Evolutionary conservation across 2,888 invertebrate species (phyloP), one percentile per base, ranked within the genome.

Genomic region (Argyresthia goedartella): DNA sequence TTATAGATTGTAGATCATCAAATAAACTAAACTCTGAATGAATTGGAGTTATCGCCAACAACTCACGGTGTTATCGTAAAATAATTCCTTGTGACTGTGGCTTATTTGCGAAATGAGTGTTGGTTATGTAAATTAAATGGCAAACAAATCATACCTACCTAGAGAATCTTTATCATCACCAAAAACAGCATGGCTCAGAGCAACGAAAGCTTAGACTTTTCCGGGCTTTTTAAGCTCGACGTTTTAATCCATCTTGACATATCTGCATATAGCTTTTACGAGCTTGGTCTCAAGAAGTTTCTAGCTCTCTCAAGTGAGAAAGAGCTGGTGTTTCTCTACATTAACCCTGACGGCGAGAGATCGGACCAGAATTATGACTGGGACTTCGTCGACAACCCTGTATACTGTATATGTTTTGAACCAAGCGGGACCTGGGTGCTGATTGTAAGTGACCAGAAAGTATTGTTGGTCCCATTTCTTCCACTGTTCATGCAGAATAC

Each of bases 371-470:
- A 70, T 59, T 81, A 77, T 58, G 81, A 84, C 57, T 87, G 87
- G 87, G 85, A 86, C 66, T 84, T 82, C 57, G 54, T 76, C 33
- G 82, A 85, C 57, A 84, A 85, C 71, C 82, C 79, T 41, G 88
- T 92, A 54, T 88, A 91, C 68, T 91, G 91, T 66, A 85, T 95
- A 71, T 94, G 95, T 72, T 95, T 96, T 76, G 95, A 95, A 79
- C 93, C 94, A 1, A 90, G 92, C 54, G 95, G 95, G 52, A 91
- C 91, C 44, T 94, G 94, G 93, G 80, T 93, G 33, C 77, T 94
- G 25, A 87, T 91, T 58, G 79, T 89, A 54, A 89, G 90, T 75
- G 88, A 87, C 67, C 79, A 79, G 57, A 85, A 84, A 59, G 68
- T 87, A 7, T 64, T 86, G 34, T 66, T 87, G n/a, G 81, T 87